Base-by-base conservation (phyloP, 2,113 vertebrate species). In the Struthio camelus region DNA sequence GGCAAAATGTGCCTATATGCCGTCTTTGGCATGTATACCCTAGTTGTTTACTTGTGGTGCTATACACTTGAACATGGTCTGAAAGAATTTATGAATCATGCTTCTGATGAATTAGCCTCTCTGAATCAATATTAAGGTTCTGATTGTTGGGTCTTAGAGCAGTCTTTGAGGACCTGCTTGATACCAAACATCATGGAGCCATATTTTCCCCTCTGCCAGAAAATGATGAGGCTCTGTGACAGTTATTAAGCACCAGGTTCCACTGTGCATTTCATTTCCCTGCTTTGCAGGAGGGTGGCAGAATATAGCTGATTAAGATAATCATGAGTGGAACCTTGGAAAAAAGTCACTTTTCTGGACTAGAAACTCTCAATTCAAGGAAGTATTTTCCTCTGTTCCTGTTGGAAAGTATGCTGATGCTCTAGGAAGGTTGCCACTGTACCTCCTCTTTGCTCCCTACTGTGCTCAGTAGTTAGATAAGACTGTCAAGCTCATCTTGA, bases 21-120 rank as follows among this genome's bases (percentile, higher is more conserved):
- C 32, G 18, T 56, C 38, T 70, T 2, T 65, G 32, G 27, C 44
- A 17, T 1, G 0, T 76, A 19, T 71, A 17, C 24, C 2, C 0
- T 25, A 8, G 28, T 59, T 38, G n/a, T 14, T 79, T 40, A 24
- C 32, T 76, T 82, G 53, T 25, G 4, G 4, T 62, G 46, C 48
- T 76, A 36, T 10, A 1, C 67, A 44, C 67, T 76, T 83, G 80
- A 76, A 53, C 80, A 1, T 2, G 4, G 64, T 77, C 30, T 38
- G 36, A 58, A 86, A 53, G 34, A 84, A 42, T 19, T 54, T 4
- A 36, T 62, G 36, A 36, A 44, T 54, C 46, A 58, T 15, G 32
- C 14, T 83, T 83, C 15, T 48, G 42, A n/a, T 3, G 0, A 78
- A 53, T 69, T 84, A 40, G 36, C 85, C 38, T 66, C 13, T 30